phyloP scores from a whole-genome alignment of 2,113 vertebrate genomes.

The Anhinga rufa region DNA sequence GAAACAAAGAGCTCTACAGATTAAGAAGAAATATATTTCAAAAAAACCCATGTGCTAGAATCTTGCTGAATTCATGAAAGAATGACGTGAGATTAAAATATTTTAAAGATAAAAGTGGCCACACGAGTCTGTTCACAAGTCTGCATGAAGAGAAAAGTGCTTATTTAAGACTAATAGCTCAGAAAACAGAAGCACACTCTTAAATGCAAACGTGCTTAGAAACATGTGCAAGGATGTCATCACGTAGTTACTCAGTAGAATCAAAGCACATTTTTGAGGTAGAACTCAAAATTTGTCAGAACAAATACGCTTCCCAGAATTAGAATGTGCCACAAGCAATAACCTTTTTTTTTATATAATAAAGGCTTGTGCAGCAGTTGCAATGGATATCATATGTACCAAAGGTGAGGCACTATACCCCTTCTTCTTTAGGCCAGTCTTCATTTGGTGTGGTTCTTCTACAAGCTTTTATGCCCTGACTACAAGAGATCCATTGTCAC shows the following conservation, averaged over 20 bases:
- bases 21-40: neutral
- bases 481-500: neutral
- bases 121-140: neutral
- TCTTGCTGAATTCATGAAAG: neutral
- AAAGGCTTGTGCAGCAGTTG: neutral
- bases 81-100: neutral
- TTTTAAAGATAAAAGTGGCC: neutral
- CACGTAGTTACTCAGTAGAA: neutral
- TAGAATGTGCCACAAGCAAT: accelerated
- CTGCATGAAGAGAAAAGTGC: neutral
- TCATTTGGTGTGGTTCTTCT: neutral
- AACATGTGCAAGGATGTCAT: neutral
- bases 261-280: neutral
- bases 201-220: neutral
- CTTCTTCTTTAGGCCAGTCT: neutral
- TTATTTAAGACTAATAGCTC: neutral
- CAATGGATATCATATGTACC: accelerated
- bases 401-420: neutral
- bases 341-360: neutral
- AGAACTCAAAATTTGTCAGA: neutral
- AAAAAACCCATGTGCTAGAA: neutral
- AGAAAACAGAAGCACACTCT: neutral
- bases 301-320: neutral
- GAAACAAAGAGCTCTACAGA: neutral
- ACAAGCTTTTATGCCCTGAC: neutral